These are phyloP conservation scores for Mystacornis crossleyi DNA, from an alignment of 2,113 vertebrate genomes.

Conservation along the genomic window DNA sequence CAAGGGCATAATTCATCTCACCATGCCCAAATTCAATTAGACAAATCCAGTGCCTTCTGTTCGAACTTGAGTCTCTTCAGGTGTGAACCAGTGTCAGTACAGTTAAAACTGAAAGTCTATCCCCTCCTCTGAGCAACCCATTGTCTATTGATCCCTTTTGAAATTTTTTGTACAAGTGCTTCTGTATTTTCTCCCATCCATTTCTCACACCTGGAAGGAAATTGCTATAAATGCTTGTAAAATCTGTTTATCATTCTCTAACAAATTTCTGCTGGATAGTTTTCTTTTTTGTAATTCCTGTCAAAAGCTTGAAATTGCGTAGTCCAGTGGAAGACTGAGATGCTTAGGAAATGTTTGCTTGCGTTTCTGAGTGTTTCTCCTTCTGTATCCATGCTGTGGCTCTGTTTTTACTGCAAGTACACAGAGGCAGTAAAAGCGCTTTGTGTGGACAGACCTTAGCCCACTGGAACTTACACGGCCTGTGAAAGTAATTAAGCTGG, in stretches of 20 bases:
- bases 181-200: not conserved
- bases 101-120: not conserved
- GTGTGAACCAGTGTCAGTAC: not conserved
- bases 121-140: rapidly evolving
- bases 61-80: not conserved
- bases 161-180: not conserved
- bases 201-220: not conserved
- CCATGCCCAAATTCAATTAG: not conserved
- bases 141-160: not conserved
- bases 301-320: not conserved
- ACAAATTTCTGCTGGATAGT: not conserved
- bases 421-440: not conserved
- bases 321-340: not conserved
- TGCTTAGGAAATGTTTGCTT: rapidly evolving
- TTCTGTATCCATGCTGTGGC: not conserved
- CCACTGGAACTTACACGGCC: not conserved
- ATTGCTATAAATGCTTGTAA: not conserved
- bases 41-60: not conserved
- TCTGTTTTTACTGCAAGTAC: not conserved
- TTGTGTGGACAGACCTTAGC: not conserved
- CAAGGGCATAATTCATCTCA: not conserved
- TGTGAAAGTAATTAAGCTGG: not conserved
- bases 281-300: not conserved
- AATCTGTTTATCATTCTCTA: not conserved
- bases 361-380: not conserved